Evolutionary conservation across 2,113 vertebrate species (phyloP).

Genomic region (Burhinus bistriatus): DNA sequence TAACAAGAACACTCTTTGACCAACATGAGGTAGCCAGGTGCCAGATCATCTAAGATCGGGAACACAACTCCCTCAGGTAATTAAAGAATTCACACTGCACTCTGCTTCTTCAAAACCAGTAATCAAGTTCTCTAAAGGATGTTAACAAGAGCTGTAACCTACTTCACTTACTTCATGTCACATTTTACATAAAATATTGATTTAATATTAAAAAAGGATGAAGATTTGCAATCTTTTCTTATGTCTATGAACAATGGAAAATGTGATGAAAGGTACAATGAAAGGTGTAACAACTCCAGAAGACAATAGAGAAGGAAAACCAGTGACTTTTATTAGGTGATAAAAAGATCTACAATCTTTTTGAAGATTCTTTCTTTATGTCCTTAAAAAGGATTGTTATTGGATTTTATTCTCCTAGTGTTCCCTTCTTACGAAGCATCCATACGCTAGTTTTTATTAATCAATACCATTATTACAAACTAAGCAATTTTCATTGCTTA

Average conservation of each 20-base stretch:
- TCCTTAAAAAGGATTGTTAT: background rate
- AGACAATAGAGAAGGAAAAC: background rate
- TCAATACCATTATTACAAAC: background rate
- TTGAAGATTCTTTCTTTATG: background rate
- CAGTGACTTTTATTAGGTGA: background rate
- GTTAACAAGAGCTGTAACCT: background rate
- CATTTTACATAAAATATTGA: background rate
- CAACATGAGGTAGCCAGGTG: background rate
- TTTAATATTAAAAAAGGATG: background rate
- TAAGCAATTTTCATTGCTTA: background rate
- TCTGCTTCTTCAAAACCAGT: background rate
- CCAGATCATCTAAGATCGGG: background rate
- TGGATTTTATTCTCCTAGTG: background rate
- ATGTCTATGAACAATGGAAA: background rate
- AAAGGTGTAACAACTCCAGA: background rate
- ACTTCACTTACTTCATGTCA: background rate
- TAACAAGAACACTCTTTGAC: background rate
- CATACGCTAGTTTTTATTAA: background rate
- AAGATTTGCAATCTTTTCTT: background rate
- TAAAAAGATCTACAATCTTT: background rate
- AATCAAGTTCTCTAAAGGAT: background rate
- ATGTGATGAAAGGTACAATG: background rate
- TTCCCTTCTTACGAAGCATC: background rate
- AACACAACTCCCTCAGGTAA: background rate
- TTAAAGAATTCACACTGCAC: background rate